Base-by-base conservation (phyloP, 2,888 invertebrate species). In the Tribolium freemani region DNA sequence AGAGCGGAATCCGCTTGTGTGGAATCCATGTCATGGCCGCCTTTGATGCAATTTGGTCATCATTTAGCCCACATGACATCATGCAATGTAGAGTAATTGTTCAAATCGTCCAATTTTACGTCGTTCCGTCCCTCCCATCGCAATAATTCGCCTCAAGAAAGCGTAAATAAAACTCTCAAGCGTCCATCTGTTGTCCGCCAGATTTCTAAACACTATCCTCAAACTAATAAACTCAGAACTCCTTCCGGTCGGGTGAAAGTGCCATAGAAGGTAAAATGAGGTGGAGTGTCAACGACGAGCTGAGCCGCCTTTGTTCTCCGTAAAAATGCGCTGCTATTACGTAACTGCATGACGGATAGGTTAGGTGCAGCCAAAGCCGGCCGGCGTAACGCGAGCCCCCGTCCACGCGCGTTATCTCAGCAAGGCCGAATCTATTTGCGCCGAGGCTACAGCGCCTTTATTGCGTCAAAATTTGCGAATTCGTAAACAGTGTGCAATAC, bases 321-420 rank as follows among this genome's bases (percentile, higher is more conserved):
- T 21, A 20, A n/a, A 8, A 56, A 4, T 13, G n/a, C 16, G 16
- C 16, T 16, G 16, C n/a, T 56, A 72, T 76, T 76, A 78, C 75
- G 73, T 73, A 78, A 76, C 60, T 66, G 71, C 69, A 60, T 73
- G 73, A 71, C 73, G 60, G 64, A 73, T 76, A 75, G 75, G 75
- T 76, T 75, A 78, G 76, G 75, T 75, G 75, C 73, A 79, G 75
- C 74, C 10, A 66, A 72, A 68, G 77, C 78, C 77, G 77, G 75
- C 76, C 77, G 77, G 77, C 76, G 58, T 51, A 69, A 61, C 38
- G 44, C 58, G 16, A 58, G 31, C 44, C 20, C 46, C 5, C 21
- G 5, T 13, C 45, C 50, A 31, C 50, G 60, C 30, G 46, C 11
- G 31, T 30, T 69, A 44, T 61, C 44, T 38, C 9, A 54, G 26